Conservation (phyloP, 2,113 vertebrate genomes). For the Pleuronectes platessa region DNA sequence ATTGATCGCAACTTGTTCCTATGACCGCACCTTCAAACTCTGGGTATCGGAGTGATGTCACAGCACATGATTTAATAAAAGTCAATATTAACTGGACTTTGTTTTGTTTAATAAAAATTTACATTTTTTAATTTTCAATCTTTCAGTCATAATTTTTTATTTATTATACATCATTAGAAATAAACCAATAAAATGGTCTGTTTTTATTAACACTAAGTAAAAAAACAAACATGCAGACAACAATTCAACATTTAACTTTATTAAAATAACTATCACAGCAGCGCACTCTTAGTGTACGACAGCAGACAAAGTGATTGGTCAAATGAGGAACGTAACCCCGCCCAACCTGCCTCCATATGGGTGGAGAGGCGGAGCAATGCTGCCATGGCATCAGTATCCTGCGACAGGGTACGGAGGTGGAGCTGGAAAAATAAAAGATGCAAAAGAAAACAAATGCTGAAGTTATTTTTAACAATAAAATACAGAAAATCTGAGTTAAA, state of each 20-base stretch:
- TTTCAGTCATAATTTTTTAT: no score
- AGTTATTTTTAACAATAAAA: slow-evolving; percentile 23
- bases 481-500: background rate
- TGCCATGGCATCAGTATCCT: slow-evolving; percentile 84
- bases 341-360: slow-evolving; percentile 88
- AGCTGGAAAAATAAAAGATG: slow-evolving; percentile 79
- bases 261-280: slow-evolving; percentile 78
- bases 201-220: no score
- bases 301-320: slow-evolving; percentile 93
- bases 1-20: slow-evolving; percentile 96
- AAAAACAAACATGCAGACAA: no score
- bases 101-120: background rate
- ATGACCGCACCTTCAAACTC: slow-evolving; percentile 97
- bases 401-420: slow-evolving; percentile 87
- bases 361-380: slow-evolving; percentile 81
- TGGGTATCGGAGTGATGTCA: slow-evolving; percentile 90
- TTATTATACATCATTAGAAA: no score
- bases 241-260: background rate
- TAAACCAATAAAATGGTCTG: no score
- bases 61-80: background rate
- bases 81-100: background rate
- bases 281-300: slow-evolving; percentile 92
- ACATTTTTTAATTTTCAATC: background rate
- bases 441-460: slow-evolving; percentile 13
- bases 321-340: slow-evolving; percentile 85